These are phyloP conservation scores for Andrena bucephala DNA, from an alignment of 2,888 invertebrate species.

Conservation along the genomic window DNA sequence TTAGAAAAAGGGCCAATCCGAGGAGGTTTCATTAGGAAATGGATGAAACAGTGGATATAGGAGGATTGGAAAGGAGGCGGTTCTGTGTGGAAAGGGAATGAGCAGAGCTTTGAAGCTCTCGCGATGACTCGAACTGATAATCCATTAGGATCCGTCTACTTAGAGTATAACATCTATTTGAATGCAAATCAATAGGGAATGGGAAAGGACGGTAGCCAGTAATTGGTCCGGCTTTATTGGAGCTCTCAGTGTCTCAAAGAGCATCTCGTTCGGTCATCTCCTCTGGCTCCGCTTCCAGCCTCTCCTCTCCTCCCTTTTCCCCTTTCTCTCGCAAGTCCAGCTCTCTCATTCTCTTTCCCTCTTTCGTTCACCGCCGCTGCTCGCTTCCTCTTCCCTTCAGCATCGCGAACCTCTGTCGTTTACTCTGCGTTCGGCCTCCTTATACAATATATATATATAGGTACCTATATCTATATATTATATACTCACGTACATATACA, in stretches of 20 bases:
- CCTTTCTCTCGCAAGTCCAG: constrained; percentile 57
- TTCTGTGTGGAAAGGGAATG: constrained; percentile 70
- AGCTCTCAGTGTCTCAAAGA: constrained; percentile 85
- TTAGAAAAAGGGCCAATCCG: constrained; percentile 80
- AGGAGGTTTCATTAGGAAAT: constrained; percentile 82
- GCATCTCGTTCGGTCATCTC: constrained; percentile 85
- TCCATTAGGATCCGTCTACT: constrained; percentile 85
- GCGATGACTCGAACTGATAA: constrained; percentile 85
- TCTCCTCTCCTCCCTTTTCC: constrained; percentile 56
- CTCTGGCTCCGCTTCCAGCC: constrained; percentile 73
- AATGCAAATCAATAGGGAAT: constrained; percentile 85
- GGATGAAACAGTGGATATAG: constrained; percentile 82
- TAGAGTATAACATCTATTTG: constrained; percentile 85
- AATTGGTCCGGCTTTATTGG: constrained; percentile 85
- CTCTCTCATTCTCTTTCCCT: constrained; percentile 67
- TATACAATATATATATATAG: constrained; percentile 35
- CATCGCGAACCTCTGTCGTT: constrained; percentile 58
- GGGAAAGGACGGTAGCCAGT: constrained; percentile 83
- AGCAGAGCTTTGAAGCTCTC: constrained; percentile 84
- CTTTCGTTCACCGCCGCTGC: constrained; percentile 46
- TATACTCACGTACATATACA: constrained; percentile 3
- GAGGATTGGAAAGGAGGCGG: constrained; percentile 81
- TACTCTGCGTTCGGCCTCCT: constrained; percentile 53
- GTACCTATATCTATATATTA: constrained; percentile 9
- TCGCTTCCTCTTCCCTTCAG: constrained; percentile 64